phyloP scores from a whole-genome alignment of 2,888 invertebrate genomes.

The Anorthoa munda region DNA sequence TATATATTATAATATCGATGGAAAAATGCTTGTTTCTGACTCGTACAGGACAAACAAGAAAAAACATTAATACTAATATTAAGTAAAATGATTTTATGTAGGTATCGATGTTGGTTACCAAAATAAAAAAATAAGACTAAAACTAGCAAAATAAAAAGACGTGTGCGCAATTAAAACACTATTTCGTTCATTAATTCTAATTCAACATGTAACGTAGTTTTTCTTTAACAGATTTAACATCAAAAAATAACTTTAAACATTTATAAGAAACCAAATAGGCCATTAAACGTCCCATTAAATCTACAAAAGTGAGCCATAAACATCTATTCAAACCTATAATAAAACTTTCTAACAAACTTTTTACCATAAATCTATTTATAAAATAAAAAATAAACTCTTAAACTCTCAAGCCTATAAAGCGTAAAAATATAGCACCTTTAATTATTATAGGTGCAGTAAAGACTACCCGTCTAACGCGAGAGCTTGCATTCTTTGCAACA shows the following conservation, averaged over 20 bases:
- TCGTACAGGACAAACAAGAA: too few relatives aligned
- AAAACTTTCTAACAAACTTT: conserved; percentile 20
- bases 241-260: neutral
- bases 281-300: conserved; percentile 20
- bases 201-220: neutral
- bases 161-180: too few relatives aligned
- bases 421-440: conserved; percentile 58
- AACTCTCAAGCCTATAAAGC: conserved; percentile 37
- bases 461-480: conserved; percentile 40
- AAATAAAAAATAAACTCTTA: conserved; percentile 8
- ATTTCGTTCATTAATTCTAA: too few relatives aligned
- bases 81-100: too few relatives aligned
- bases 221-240: neutral
- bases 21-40: too few relatives aligned
- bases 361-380: conserved; percentile 23
- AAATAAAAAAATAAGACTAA: too few relatives aligned
- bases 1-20: too few relatives aligned
- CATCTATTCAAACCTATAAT: conserved; percentile 16
- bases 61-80: too few relatives aligned
- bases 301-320: conserved; percentile 38
- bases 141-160: too few relatives aligned
- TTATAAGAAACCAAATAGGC: conserved; percentile 11
- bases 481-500: conserved; percentile 57
- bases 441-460: conserved; percentile 59
- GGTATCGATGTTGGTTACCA: too few relatives aligned